Conservation (phyloP, 2,797 vertebrate species). For the Myoxocephalus aenaeus region DNA sequence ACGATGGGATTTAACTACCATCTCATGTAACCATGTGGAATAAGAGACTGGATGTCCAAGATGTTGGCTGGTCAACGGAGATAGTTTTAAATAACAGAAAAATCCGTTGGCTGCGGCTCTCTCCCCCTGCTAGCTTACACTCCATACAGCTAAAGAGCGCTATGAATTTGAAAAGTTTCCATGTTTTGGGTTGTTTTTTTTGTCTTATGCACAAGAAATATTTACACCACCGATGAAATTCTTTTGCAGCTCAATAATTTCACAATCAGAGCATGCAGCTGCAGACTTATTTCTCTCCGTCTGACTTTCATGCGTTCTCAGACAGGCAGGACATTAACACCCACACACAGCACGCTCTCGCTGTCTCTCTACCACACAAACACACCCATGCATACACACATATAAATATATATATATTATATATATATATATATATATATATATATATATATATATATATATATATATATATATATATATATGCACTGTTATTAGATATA, state of each 20-base stretch:
- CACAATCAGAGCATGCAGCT: slow-evolving; percentile 33
- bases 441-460: background rate
- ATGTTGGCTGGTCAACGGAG: background rate
- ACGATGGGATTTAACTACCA: background rate
- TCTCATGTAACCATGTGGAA: background rate
- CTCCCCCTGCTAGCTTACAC: background rate
- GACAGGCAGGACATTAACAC: slow-evolving; percentile 45
- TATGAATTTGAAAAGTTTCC: background rate
- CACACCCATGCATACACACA: background rate
- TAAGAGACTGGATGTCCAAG: background rate
- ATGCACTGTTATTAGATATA: background rate
- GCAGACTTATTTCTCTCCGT: slow-evolving; percentile 21
- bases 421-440: background rate
- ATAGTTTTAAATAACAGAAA: background rate
- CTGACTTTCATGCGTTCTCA: slow-evolving; percentile 58
- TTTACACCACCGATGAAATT: slow-evolving; percentile 17
- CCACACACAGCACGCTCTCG: slow-evolving; percentile 18
- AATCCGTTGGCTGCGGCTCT: background rate
- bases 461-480: background rate
- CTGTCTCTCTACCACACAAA: slow-evolving; percentile 22
- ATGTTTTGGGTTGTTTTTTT: background rate
- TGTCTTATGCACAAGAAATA: background rate
- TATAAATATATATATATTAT: background rate
- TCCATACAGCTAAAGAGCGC: background rate
- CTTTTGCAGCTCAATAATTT: slow-evolving; percentile 17